Evolutionary conservation across 2,888 invertebrate species (phyloP), one percentile per base, ranked within the genome.

Genomic region (Allygus modestus): DNA sequence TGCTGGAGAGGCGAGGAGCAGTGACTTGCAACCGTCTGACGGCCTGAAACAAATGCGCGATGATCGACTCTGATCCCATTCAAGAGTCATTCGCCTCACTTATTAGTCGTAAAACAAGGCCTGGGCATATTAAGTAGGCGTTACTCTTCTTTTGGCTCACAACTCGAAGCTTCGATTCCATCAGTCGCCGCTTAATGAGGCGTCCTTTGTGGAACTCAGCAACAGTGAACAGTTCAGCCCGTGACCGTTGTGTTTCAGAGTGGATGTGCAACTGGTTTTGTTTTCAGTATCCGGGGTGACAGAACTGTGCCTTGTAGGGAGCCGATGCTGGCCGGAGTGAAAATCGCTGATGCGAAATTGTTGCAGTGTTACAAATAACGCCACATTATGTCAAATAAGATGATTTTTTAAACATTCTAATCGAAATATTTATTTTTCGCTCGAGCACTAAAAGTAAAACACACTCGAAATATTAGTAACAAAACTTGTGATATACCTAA

Each of bases 31-130:
- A 37, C 28, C 26, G 37, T 23, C 41, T 71, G 71, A 71, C 71
- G 71, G 71, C 15, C 69, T 37, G 71, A 71, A 71, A 71, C 71
- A 71, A 71, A 71, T 51, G 77, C 46, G 51, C 77, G 77, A 77
- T 77, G 77, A 77, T 77, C 77, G 77, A 46, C 77, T 43, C 77
- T 9, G 77, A 77, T 77, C 77, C 77, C 77, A 77, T 77, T 77
- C 77, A 77, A 46, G 77, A 77, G 77, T 77, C 77, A 46, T 77
- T 77, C 77, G 77, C 77, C 77, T 77, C 51, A 77, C 77, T 77
- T 77, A 77, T 77, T 77, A 77, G 77, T 43, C 77, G 77, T 51
- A 77, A 77, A 77, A 77, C 77, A 77, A 77, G 77, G 77, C 51
- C 46, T n/a, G 77, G 77, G 46, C 51, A 46, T 77, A 77, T 77